Evolutionary conservation across 2,113 vertebrate species (phyloP), one percentile per base, ranked within the genome.

Genomic region (Anolis sagrei): DNA sequence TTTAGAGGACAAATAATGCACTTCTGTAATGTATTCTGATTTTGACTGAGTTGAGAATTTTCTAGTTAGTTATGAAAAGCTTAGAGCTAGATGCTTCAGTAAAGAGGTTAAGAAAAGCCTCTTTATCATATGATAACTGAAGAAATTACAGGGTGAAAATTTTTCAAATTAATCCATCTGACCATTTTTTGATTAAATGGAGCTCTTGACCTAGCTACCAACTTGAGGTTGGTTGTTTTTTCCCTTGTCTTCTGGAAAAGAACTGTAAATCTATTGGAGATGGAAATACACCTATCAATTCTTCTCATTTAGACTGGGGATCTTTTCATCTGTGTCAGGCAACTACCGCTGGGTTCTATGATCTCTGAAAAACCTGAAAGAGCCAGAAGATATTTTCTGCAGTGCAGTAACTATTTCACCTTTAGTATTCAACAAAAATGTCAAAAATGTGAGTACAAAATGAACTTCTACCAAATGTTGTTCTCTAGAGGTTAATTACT

Each of bases 211-310:
- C 51, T 61, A 61, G 3, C 25, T 61, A 61, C 16, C 27, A 10
- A 39, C 5, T 19, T 54, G 77, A 29, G 8, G 9, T 68, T 25
- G 7, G 25, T 36, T 36, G 44, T 48, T 8, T 77, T 18, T 7
- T 25, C 75, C 8, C 32, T 84, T 39, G 5, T 21, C 88, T 86
- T 25, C 36, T 83, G 51, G 84, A 78, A 83, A 84, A 86, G 5
- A 39, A 79, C 0, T 0, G 5, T 16, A 27, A 64, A 64, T 6
- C 32, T 36, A 54, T 4, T 23, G 14, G 25, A 36, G n/a, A 76
- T 86, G 83, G 86, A 89, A 85, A 61, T n/a, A 44, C 8, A 34
- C 3, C 75, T 79, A 29, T 58, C 72, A 79, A 62, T 51, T 86
- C 25, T 11, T 1, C 0, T 86, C 75, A 86, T 73, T 8, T 66